These are phyloP conservation scores for Hippocampus barbouri DNA, from an alignment of 2,113 vertebrate species.

Conservation along the genomic window DNA sequence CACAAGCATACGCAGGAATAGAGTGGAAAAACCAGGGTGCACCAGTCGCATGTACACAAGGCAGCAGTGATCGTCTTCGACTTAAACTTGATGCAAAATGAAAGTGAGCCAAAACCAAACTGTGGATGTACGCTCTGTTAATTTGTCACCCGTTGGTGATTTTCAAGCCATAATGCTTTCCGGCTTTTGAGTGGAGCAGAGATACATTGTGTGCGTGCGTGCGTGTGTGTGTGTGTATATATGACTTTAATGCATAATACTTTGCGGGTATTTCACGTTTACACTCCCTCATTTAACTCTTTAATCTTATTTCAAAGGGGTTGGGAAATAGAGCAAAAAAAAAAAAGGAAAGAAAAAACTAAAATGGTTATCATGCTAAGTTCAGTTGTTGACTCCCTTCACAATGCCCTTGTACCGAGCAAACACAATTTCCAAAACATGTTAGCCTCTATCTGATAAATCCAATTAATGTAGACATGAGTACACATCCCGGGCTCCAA, in stretches of 20 bases:
- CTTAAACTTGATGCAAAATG: constrained; percentile 47
- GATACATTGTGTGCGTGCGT: neutral
- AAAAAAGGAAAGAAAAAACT: neutral
- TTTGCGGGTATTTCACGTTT: neutral
- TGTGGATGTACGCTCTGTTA: constrained; percentile 31
- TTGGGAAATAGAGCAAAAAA: neutral
- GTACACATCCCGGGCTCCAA: neutral
- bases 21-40: constrained; percentile 33
- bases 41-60: constrained; percentile 8
- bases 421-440: constrained; percentile 1
- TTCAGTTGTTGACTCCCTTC: neutral
- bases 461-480: constrained; percentile 13
- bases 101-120: constrained; percentile 33
- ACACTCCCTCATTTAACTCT: neutral
- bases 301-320: neutral
- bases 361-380: neutral
- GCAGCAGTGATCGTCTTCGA: constrained; percentile 27
- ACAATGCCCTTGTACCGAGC: neutral
- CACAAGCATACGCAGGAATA: neutral
- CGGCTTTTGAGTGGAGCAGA: constrained; percentile 37
- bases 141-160: constrained; percentile 47
- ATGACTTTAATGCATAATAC: neutral
- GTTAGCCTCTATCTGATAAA: neutral
- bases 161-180: constrained; percentile 44
- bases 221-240: too few species aligned